Base-by-base conservation (phyloP, 64 coral and sea anemone genomes). In the Exaiptasia diaphana region DNA sequence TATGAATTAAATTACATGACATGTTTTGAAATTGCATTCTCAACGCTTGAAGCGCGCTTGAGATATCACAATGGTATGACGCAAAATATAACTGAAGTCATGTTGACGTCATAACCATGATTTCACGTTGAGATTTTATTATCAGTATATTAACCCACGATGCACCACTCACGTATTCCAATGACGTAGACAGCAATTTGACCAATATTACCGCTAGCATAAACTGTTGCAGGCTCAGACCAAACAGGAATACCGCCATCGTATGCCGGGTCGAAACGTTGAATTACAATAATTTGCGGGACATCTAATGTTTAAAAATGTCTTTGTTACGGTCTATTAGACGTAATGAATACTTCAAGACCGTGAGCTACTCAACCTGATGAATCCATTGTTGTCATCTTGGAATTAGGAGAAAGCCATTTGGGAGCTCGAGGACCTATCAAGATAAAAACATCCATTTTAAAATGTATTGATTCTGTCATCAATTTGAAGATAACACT, bases 191-290 rank as follows among this genome's bases (percentile, higher is more conserved):
- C 79, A 45, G 72, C 80, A 36, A 94, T 83, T 13, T 85, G 74
- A 29, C 78, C 91, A 68, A 75, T 52, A 44, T 85, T 73, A 64
- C 91, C 86, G 81, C 85, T 89, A 53, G 64, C 74, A 41, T 83
- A 71, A 46, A 94, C 64, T 48, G 79, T 39, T 52, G 91, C 86
- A 39, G 91, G 91, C 43, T 76, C 80, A 43, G 22, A 52, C 91
- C 91, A 94, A 20, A 94, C 23, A 7, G 80, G 91, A 30, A 68
- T 89, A 25, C 91, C 91, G 41, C 91, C 91, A 60, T 94, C 86
- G 58, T 89, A 89, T 21, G 65, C 33, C 0, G 27, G 73, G 23
- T 94, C 64, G 1, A 94, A 41, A 9, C 86, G 64, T 34, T 94
- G 86, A 54, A 89, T 73, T 23, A 94, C 85, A 22, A 94, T 43